A percentile compares a stretch with the other conserved stretches of the same genome.
These are phyloP conservation scores for Cossypha heuglini DNA, from an alignment of 2,797 vertebrate species.

Conservation along the genomic window DNA sequence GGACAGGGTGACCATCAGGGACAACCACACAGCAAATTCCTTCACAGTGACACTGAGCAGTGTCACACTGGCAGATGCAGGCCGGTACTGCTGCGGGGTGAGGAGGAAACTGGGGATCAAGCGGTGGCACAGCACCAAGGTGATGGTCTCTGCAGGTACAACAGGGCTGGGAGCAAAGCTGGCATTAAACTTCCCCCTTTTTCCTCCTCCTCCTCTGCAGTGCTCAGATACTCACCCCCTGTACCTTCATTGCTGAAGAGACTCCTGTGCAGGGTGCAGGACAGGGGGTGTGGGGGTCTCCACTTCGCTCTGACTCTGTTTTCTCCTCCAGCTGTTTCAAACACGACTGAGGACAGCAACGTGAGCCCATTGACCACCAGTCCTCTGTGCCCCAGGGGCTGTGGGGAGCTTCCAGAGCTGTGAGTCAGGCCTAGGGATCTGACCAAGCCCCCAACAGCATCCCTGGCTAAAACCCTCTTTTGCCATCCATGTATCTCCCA, in stretches of 20 bases:
- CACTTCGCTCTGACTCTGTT: neutral
- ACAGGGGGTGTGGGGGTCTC: rapidly evolving
- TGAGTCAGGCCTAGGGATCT: neutral
- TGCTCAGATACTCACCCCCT: neutral
- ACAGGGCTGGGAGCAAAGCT: neutral
- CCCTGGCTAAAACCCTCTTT: neutral
- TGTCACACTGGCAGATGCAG: rapidly evolving
- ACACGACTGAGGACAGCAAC: rapidly evolving
- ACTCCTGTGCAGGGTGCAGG: rapidly evolving
- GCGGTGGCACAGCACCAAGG: rapidly evolving
- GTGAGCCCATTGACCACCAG: rapidly evolving
- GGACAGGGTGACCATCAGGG: neutral
- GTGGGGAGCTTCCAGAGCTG: neutral
- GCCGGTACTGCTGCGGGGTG: neutral
- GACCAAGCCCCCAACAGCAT: neutral
- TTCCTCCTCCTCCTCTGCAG: neutral
- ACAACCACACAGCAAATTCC: neutral
- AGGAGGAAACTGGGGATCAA: neutral
- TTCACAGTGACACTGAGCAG: neutral
- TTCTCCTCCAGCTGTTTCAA: neutral
- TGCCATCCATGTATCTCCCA: too few species aligned
- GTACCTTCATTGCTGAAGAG: neutral
- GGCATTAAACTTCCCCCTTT: neutral
- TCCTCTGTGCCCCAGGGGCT: rapidly evolving
- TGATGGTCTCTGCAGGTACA: neutral